phyloP scores from a whole-genome alignment of 2,797 vertebrate genomes.

The Yasuhikotakia modesta region DNA sequence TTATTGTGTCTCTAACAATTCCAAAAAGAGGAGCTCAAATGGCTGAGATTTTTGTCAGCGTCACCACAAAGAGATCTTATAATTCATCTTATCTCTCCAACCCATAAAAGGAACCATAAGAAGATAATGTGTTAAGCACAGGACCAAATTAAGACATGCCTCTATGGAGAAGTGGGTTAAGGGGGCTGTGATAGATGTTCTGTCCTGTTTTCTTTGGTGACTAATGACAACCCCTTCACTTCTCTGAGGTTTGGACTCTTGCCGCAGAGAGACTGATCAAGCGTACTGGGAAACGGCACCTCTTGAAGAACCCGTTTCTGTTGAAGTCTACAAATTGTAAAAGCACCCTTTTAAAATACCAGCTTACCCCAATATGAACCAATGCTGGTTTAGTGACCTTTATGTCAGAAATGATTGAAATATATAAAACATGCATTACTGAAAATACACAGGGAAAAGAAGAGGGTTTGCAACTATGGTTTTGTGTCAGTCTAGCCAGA shows the following conservation, averaged over 20 bases:
- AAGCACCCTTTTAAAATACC: neutral
- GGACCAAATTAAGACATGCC: slow-evolving; percentile 42
- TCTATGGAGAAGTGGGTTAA: slow-evolving; percentile 72
- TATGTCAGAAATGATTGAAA: no score
- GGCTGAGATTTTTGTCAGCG: neutral
- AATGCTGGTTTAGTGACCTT: neutral
- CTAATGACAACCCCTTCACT: slow-evolving; percentile 62
- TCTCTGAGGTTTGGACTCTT: slow-evolving; percentile 24
- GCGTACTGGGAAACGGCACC: slow-evolving; percentile 8
- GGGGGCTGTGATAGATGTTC: slow-evolving; percentile 73
- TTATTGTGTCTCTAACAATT: neutral
- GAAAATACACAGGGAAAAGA: neutral
- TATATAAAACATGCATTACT: no score
- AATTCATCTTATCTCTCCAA: slow-evolving; percentile 30
- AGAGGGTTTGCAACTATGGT: neutral
- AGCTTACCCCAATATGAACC: neutral
- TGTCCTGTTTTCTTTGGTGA: slow-evolving; percentile 67
- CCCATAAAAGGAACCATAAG: slow-evolving; percentile 27
- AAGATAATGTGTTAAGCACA: slow-evolving; percentile 5
- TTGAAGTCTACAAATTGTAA: neutral
- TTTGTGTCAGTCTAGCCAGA: neutral
- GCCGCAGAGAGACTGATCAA: slow-evolving; percentile 11
- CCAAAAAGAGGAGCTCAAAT: slow-evolving; percentile 3
- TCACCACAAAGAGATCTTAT: slow-evolving; percentile 23
- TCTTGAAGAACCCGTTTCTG: neutral